These are phyloP conservation scores for Xyrauchen texanus DNA, from an alignment of 2,113 vertebrate genomes.

Conservation along the genomic window DNA sequence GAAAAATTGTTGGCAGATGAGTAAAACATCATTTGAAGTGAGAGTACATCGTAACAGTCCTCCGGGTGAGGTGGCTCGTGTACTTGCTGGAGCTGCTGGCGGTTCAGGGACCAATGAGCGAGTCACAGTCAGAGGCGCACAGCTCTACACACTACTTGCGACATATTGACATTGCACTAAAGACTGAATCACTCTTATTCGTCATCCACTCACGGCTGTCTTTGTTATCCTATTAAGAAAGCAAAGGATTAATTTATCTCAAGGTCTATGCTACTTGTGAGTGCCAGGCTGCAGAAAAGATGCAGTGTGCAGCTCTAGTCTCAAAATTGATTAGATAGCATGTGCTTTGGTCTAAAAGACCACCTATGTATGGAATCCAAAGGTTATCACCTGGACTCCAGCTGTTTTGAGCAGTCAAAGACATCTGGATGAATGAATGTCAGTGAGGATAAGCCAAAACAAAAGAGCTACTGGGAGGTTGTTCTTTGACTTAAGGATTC, in stretches of 20 bases:
- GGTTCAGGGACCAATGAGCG: slow-evolving; percentile 35
- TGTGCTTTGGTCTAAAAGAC: too few species aligned
- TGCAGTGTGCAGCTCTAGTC: not conserved
- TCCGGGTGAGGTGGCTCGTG: slow-evolving; percentile 14
- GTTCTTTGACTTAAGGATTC: not conserved
- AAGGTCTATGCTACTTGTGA: slow-evolving; percentile 13
- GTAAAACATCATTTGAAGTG: slow-evolving; percentile 11
- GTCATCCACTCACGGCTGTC: slow-evolving; percentile 7
- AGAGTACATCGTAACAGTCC: slow-evolving; percentile 5
- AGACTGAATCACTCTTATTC: not conserved
- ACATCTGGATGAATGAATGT: too few species aligned
- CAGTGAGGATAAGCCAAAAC: too few species aligned
- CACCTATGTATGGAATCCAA: too few species aligned
- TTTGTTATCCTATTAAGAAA: not conserved
- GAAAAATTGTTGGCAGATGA: not conserved
- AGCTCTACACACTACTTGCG: not conserved
- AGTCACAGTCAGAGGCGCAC: not conserved
- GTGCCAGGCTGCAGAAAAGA: not conserved
- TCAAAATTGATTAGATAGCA: too few species aligned
- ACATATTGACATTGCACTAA: not conserved
- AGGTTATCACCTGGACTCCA: too few species aligned
- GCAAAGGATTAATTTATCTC: not conserved
- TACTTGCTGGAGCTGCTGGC: slow-evolving; percentile 13
- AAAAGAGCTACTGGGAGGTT: too few species aligned
- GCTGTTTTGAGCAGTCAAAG: too few species aligned